Percentiles rank a stretch among this genome's conserved stretches.
Evolutionary conservation across 2,888 invertebrate genomes (phyloP).

Genomic region (Apamea epomidion): DNA sequence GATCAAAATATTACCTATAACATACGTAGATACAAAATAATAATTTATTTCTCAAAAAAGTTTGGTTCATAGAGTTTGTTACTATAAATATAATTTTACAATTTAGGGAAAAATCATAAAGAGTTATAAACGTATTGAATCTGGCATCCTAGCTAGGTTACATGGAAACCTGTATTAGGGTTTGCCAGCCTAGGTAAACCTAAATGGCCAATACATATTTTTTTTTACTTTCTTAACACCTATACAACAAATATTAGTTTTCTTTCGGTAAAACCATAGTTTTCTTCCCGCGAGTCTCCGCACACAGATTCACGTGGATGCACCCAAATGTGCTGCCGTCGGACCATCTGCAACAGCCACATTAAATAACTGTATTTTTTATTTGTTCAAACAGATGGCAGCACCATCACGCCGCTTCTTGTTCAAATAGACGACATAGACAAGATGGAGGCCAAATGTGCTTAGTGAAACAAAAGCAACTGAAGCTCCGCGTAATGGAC

Average conservation of each 20-base stretch:
- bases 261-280: background rate
- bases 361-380: constrained; percentile 6
- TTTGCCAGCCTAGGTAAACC: too few species aligned
- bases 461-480: constrained; percentile 91
- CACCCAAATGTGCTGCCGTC: background rate
- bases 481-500: constrained; percentile 95
- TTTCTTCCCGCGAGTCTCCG: background rate
- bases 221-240: background rate
- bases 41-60: too few species aligned
- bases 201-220: too few species aligned
- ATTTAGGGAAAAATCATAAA: too few species aligned
- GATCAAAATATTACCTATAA: too few species aligned
- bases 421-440: constrained; percentile 98
- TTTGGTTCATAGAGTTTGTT: too few species aligned
- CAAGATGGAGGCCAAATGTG: constrained; percentile 96
- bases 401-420: constrained; percentile 93
- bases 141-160: too few species aligned
- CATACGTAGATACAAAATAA: too few species aligned
- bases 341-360: background rate
- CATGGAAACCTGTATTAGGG: too few species aligned
- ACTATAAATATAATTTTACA: too few species aligned
- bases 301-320: background rate
- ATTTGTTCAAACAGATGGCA: constrained; percentile 72
- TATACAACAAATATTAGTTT: too few species aligned
- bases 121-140: too few species aligned